phyloP scores from a whole-genome alignment of 2,797 vertebrate species.

The Diplodus sargus region DNA sequence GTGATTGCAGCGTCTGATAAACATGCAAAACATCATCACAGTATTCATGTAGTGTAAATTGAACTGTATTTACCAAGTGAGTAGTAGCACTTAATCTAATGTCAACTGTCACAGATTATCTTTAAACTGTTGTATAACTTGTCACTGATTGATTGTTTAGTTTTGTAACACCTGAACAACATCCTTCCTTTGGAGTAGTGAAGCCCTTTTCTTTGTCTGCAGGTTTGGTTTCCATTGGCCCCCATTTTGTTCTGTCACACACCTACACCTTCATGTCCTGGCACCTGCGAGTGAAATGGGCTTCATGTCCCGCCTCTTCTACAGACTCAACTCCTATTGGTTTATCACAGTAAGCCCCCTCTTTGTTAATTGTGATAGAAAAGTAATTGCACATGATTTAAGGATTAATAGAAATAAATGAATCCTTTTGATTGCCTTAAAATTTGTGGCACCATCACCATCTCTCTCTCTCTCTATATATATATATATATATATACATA shows the following conservation, averaged over 20 bases:
- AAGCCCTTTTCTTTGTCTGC: slow-evolving; percentile 40
- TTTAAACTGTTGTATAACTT: not conserved
- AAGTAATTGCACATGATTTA: not conserved
- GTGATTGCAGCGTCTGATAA: not conserved
- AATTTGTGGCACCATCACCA: not conserved
- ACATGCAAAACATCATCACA: not conserved
- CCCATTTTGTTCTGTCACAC: slow-evolving; percentile 94
- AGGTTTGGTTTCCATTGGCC: slow-evolving; percentile 99
- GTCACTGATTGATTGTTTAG: not conserved
- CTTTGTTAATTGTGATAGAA: not conserved
- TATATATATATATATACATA: too few relatives aligned
- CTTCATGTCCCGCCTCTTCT: slow-evolving; percentile 91
- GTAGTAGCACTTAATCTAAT: not conserved
- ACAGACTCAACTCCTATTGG: slow-evolving; percentile 94
- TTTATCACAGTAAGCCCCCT: slow-evolving; percentile 91
- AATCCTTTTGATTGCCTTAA: not conserved
- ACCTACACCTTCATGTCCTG: slow-evolving; percentile 96
- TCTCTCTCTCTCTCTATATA: not conserved
- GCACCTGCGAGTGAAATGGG: slow-evolving; percentile 93
- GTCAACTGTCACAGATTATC: not conserved
- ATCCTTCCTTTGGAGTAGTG: not conserved
- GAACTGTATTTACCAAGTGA: slow-evolving; percentile 1
- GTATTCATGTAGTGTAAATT: not conserved
- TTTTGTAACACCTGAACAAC: not conserved
- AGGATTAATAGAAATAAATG: not conserved